phyloP scores from a whole-genome alignment of 2,888 invertebrate species.

The Rhagonycha lutea region DNA sequence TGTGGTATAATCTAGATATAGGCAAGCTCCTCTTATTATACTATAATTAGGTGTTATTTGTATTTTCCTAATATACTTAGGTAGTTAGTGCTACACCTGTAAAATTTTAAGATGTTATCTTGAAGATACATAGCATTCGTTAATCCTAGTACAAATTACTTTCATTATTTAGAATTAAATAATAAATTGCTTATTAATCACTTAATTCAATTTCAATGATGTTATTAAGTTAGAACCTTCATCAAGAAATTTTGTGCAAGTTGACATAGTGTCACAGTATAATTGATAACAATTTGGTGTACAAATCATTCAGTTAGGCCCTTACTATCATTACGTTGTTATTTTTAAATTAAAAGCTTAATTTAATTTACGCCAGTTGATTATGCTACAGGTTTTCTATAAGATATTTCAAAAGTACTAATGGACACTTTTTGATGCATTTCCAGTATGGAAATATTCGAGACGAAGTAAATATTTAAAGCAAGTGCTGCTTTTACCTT shows the following conservation, averaged over 20 bases:
- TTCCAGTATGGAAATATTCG: background rate
- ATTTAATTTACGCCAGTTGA: background rate
- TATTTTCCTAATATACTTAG: too few species aligned
- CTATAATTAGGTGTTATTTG: too few species aligned
- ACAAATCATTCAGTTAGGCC: background rate
- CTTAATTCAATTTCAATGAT: background rate
- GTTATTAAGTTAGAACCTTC: background rate
- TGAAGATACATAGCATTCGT: background rate
- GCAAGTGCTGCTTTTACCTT: background rate
- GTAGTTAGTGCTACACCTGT: background rate
- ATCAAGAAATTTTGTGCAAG: background rate
- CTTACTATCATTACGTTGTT: background rate
- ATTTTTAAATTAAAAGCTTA: background rate
- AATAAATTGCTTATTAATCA: background rate
- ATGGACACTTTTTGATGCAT: background rate
- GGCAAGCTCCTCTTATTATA: too few species aligned
- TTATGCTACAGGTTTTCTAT: background rate
- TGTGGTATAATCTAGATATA: too few species aligned
- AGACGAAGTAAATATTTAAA: background rate
- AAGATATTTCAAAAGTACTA: background rate
- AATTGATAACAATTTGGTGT: background rate
- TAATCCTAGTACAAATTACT: background rate
- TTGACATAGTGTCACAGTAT: background rate
- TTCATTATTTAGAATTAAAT: background rate
- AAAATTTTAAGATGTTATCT: background rate